Conservation (phyloP, 1,140 invertebrate species). For the Cydia amplana region DNA sequence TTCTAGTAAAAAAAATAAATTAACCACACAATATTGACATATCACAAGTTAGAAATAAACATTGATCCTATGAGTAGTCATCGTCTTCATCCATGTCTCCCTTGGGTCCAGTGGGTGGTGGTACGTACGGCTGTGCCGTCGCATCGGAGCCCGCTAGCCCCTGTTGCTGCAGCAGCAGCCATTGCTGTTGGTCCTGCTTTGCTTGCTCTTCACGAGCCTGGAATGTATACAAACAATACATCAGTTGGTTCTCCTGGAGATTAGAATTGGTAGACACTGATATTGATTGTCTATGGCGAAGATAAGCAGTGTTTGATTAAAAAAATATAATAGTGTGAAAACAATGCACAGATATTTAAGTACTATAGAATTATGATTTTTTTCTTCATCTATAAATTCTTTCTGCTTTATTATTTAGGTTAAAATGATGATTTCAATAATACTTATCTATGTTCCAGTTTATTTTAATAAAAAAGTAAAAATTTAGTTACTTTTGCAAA, state of each 20-base stretch:
- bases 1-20: not conserved
- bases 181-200: conserved; percentile 92
- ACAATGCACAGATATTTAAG: too few relatives aligned
- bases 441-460: too few relatives aligned
- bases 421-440: too few relatives aligned
- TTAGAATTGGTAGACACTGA: too few relatives aligned
- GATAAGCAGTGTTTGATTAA: too few relatives aligned
- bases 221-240: conserved; percentile 34
- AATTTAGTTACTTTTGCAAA: conserved; percentile 88
- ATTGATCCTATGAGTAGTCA: conserved; percentile 75
- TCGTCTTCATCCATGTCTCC: conserved; percentile 79
- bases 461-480: not conserved
- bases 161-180: conserved; percentile 91
- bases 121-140: conserved; percentile 69
- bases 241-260: not conserved
- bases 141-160: conserved; percentile 68
- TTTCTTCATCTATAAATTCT: too few relatives aligned
- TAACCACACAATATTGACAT: not conserved
- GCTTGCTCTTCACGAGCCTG: conserved; percentile 94
- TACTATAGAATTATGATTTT: too few relatives aligned
- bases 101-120: conserved; percentile 71
- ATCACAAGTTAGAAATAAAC: conserved; percentile 4
- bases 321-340: too few relatives aligned
- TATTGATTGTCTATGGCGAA: too few relatives aligned
- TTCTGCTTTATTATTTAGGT: too few relatives aligned